A percentile compares a stretch with the other conserved stretches of the same genome.
Evolutionary conservation across 2,888 invertebrate species (phyloP).

Genomic region (Timema cristinae): DNA sequence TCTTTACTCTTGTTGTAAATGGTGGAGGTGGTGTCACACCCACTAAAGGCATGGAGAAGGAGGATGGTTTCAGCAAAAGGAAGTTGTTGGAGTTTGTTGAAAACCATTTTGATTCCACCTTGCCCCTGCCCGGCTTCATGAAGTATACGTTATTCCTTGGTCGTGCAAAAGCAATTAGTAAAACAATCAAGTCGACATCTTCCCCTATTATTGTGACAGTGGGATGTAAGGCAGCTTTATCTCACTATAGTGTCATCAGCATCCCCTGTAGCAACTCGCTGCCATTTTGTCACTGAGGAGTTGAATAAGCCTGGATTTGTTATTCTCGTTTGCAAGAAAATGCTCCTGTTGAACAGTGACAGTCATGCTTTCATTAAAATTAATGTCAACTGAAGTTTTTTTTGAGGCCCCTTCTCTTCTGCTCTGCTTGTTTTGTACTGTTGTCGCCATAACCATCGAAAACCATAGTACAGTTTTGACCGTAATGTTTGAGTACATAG

Average conservation of each 20-base stretch:
- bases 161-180: neutral
- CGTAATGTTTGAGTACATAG: too few relatives aligned
- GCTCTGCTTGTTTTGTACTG: too few relatives aligned
- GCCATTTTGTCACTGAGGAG: neutral
- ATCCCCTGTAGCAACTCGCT: neutral
- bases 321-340: too few relatives aligned
- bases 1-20: neutral
- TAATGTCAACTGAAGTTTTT: too few relatives aligned
- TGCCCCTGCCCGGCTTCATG: neutral
- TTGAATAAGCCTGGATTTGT: neutral
- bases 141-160: constrained; percentile 1
- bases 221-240: neutral
- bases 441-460: too few relatives aligned
- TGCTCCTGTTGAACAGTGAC: too few relatives aligned
- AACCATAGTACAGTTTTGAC: too few relatives aligned
- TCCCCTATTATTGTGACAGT: constrained; percentile 4
- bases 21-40: constrained; percentile 1
- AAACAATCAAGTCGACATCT: constrained; percentile 9
- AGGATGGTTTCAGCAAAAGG: constrained; percentile 7
- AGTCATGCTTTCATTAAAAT: too few relatives aligned
- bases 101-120: constrained; percentile 9
- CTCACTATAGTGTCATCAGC: constrained; percentile 1
- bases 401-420: too few relatives aligned
- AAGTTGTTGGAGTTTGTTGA: constrained; percentile 12
- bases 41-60: neutral